Percentiles rank a stretch among this genome's conserved stretches.
phyloP scores from a whole-genome alignment of 1,140 invertebrate species.

The Copidosoma floridanum region DNA sequence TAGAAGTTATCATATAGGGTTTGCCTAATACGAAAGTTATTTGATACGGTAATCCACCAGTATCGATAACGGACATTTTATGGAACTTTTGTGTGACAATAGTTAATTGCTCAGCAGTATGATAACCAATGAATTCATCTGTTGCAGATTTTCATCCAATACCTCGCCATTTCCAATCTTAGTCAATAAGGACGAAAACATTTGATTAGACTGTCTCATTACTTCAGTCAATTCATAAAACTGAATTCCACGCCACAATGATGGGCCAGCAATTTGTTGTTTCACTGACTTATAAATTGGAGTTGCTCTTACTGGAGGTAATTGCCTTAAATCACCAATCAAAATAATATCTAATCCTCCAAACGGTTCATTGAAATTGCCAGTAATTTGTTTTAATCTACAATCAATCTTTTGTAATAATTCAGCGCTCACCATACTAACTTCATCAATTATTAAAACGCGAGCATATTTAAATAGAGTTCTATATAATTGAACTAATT shows the following conservation, averaged over 20 bases:
- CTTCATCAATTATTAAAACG: slow-evolving; percentile 45
- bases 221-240: slow-evolving; percentile 35
- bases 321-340: slow-evolving; percentile 33
- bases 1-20: slow-evolving; percentile 44
- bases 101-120: slow-evolving; percentile 27
- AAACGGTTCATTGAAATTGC: slow-evolving; percentile 21
- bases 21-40: slow-evolving; percentile 36
- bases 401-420: slow-evolving; percentile 33
- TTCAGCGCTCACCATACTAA: slow-evolving; percentile 42
- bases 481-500: background rate
- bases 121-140: slow-evolving; percentile 29
- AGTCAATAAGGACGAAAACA: slow-evolving; percentile 39
- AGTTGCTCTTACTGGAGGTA: slow-evolving; percentile 29
- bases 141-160: slow-evolving; percentile 24
- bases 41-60: slow-evolving; percentile 43
- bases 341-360: slow-evolving; percentile 30
- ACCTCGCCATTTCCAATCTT: slow-evolving; percentile 36
- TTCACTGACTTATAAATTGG: slow-evolving; percentile 20
- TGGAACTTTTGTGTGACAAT: slow-evolving; percentile 37
- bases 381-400: slow-evolving; percentile 40
- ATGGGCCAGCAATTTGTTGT: slow-evolving; percentile 12
- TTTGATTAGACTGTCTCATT: slow-evolving; percentile 32
- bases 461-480: background rate
- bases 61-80: slow-evolving; percentile 41
- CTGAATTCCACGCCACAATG: slow-evolving; percentile 27